Conservation (phyloP, 1,140 invertebrate genomes). For the Antheraea mylitta region DNA sequence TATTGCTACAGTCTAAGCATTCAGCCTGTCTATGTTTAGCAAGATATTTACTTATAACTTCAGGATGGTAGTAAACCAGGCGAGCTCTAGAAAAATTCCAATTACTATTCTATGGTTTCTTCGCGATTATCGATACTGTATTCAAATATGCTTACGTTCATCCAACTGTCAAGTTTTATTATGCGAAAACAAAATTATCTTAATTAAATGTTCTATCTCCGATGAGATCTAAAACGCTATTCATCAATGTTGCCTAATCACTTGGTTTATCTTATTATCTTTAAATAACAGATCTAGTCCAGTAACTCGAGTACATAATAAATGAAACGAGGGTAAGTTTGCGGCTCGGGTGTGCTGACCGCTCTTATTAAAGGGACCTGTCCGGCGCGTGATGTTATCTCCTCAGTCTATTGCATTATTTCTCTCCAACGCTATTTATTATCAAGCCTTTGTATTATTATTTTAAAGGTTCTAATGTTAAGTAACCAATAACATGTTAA, state of each 20-base stretch:
- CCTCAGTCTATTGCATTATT: constrained; percentile 11
- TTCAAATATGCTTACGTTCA: too few relatives aligned
- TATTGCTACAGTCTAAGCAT: too few relatives aligned
- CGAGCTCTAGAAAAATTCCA: too few relatives aligned
- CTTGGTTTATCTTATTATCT: not conserved
- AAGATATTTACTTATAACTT: too few relatives aligned
- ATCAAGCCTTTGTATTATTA: not conserved
- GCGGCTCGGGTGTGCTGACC: constrained; percentile 9
- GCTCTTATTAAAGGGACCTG: constrained; percentile 11
- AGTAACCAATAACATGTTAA: not conserved
- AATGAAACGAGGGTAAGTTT: constrained; percentile 15
- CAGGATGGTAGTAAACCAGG: too few relatives aligned
- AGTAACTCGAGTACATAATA: constrained; percentile 12
- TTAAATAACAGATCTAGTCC: not conserved
- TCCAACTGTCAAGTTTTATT: too few relatives aligned
- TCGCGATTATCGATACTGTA: too few relatives aligned
- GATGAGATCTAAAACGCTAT: not conserved
- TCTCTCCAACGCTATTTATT: not conserved
- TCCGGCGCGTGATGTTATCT: constrained; percentile 11
- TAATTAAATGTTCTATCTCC: too few relatives aligned
- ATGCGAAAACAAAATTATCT: too few relatives aligned
- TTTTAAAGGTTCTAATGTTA: not conserved
- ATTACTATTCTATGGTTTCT: too few relatives aligned
- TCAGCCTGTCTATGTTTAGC: too few relatives aligned
- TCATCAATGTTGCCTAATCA: not conserved